Evolutionary conservation across 2,113 vertebrate species (phyloP).

Genomic region (Dissostichus mawsoni): DNA sequence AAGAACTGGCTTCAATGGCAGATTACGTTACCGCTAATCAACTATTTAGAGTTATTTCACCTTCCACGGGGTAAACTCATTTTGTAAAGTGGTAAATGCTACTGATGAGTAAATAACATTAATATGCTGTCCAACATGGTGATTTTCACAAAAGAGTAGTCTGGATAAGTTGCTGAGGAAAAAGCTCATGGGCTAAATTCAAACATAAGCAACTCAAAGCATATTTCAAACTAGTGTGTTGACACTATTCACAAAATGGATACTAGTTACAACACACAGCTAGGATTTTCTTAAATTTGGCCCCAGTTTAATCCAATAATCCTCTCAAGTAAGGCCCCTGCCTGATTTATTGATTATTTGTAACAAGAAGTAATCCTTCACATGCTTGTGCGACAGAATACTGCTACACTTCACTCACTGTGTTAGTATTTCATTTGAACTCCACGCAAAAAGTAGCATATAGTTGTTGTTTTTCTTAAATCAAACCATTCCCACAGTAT

Average conservation of each 20-base stretch:
- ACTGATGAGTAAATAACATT: slow-evolving; percentile 27
- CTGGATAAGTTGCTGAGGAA: not conserved
- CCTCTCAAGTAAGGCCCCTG: slow-evolving; percentile 16
- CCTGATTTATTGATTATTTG: slow-evolving; percentile 48
- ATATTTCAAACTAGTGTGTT: not conserved
- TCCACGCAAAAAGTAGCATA: not conserved
- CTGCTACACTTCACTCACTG: not conserved
- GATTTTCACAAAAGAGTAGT: not conserved
- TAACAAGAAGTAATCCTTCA: slow-evolving; percentile 35
- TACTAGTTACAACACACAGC: slow-evolving; percentile 30
- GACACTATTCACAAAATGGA: slow-evolving; percentile 19
- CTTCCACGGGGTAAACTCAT: slow-evolving; percentile 25
- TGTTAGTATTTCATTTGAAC: not conserved
- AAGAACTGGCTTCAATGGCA: slow-evolving; percentile 45
- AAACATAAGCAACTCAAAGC: not conserved
- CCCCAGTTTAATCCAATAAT: slow-evolving; percentile 62
- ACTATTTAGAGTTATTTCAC: slow-evolving; percentile 60
- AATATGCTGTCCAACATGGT: slow-evolving; percentile 25
- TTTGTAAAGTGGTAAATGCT: slow-evolving; percentile 33
- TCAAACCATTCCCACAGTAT: not conserved
- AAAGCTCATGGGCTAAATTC: not conserved
- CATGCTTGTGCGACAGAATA: slow-evolving; percentile 8
- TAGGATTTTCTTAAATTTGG: slow-evolving; percentile 45
- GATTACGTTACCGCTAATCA: slow-evolving; percentile 61
- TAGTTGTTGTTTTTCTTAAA: too few relatives aligned